phyloP scores from a whole-genome alignment of 2,888 invertebrate species.

The Agrilus biguttatus region DNA sequence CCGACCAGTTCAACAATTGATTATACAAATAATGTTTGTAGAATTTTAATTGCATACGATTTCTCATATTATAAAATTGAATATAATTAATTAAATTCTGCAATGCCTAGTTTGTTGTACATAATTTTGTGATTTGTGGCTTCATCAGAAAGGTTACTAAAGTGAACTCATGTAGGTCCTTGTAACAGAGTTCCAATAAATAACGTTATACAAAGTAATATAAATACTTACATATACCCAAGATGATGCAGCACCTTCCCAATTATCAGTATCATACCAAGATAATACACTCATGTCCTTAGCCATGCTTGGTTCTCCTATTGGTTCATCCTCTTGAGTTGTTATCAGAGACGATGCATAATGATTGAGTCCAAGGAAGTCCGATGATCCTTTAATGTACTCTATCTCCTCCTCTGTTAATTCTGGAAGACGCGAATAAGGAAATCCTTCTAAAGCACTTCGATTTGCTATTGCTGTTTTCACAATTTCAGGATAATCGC shows the following conservation, averaged over 20 bases:
- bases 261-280: constrained; percentile 3
- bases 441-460: constrained; percentile 42
- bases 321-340: constrained; percentile 1
- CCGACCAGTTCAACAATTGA: no score
- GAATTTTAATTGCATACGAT: no score
- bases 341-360: constrained; percentile 45
- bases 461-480: constrained; percentile 39
- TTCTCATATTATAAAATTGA: no score
- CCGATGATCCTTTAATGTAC: constrained; percentile 44
- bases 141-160: no score
- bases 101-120: no score
- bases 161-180: no score
- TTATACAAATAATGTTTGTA: no score
- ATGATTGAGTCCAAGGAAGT: constrained; percentile 62
- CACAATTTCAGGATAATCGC: constrained; percentile 55
- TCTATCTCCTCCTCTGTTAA: constrained; percentile 46
- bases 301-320: constrained; percentile 1
- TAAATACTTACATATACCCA: no score
- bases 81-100: no score
- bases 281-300: constrained; percentile 4
- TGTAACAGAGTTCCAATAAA: no score
- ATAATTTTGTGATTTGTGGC: no score
- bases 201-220: no score
- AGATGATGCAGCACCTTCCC: constrained; percentile 1
- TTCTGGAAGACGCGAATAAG: constrained; percentile 44